phyloP scores from a whole-genome alignment of 2,888 invertebrate species.

The Operophtera brumata region DNA sequence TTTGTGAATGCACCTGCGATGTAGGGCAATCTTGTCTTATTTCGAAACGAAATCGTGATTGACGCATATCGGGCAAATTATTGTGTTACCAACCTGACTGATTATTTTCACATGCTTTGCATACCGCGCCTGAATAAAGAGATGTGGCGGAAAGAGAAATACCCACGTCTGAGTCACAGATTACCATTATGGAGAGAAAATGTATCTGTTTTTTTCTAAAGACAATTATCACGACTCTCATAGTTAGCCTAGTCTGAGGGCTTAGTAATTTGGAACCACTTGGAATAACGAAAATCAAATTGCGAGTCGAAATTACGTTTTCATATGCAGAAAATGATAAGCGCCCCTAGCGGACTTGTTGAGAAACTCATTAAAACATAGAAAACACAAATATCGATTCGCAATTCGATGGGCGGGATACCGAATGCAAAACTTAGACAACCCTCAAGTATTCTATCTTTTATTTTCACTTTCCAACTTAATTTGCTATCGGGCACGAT shows the following conservation, averaged over 20 bases:
- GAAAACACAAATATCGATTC: too few species aligned
- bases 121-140: slow-evolving; percentile 8
- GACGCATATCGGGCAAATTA: slow-evolving; percentile 59
- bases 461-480: neutral
- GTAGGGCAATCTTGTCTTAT: slow-evolving; percentile 69
- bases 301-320: too few species aligned
- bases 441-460: too few species aligned
- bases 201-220: neutral
- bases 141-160: neutral
- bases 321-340: too few species aligned
- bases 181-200: neutral
- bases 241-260: neutral
- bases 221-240: neutral
- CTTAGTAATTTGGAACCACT: too few species aligned
- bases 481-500: neutral
- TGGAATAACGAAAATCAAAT: too few species aligned
- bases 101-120: slow-evolving; percentile 28
- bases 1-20: slow-evolving; percentile 73
- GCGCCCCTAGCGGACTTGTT: too few species aligned
- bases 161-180: neutral
- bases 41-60: slow-evolving; percentile 63
- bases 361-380: too few species aligned
- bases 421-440: too few species aligned
- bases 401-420: too few species aligned
- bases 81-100: slow-evolving; percentile 40